Evolutionary conservation across 2,113 vertebrate genomes (phyloP), one percentile per base, ranked within the genome.

Genomic region (Gobiocypris rarus): DNA sequence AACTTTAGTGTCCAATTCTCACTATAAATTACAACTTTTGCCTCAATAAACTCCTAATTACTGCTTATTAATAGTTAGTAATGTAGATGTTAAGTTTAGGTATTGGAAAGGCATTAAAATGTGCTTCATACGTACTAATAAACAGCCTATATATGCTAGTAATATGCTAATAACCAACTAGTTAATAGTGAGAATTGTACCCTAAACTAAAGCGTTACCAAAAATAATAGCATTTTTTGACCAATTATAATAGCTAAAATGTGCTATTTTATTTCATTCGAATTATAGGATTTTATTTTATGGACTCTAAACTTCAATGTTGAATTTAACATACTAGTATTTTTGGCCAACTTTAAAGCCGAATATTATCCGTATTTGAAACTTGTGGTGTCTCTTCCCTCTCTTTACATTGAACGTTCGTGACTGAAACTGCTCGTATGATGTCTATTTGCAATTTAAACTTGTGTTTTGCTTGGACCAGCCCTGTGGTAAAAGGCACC

Each of bases 391-490:
- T 52, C 45, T 52, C 15, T 75, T 75, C 43, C 26, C 71, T 74
- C 15, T 17, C 71, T 24, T 50, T 9, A 75, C 3, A n/a, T 38
- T 38, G 54, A 58, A 74, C 15, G 24, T 73, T 14, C 10, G 52
- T 48, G 38, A 34, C 82, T 65, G 11, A n/a, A 50, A 45, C 78
- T 4, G 45, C 78, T 65, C 11, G 15, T 5, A 4, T 45, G 75
- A 61, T 63, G 41, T 83, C 26, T n/a, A 77, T 84, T 84, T 84
- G 58, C 70, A 75, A 58, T 67, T 77, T 67, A 76, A 67, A 67
- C 24, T 65, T 45, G 56, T 0, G 58, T 50, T 80, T 80, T 67
- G 59, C 78, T 67, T 80, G 43, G 9, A 78, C 59, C 41, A 31
- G 17, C 58, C 77, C 43, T 26, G 1, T 31, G 61, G 78, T 31